A percentile compares a stretch with the other conserved stretches of the same genome.
Evolutionary conservation across 2,888 invertebrate genomes (phyloP).

Genomic region (Synergus gifuensis): DNA sequence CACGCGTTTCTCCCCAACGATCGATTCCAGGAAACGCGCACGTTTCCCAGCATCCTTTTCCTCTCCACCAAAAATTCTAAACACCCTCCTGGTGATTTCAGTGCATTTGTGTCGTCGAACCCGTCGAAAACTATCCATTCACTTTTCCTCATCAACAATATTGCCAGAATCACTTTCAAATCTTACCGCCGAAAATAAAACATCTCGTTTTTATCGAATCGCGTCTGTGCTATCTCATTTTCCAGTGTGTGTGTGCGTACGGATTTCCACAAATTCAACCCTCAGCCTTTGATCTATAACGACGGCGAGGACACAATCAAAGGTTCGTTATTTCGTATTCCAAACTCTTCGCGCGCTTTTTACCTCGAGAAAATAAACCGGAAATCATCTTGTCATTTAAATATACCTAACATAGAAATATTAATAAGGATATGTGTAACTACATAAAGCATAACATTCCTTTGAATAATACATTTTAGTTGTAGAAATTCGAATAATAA

Average conservation of each 20-base stretch:
- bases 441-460: too few species aligned
- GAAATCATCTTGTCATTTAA: background rate
- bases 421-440: too few species aligned
- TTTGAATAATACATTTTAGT: too few species aligned
- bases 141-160: background rate
- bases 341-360: slow-evolving; percentile 34
- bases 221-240: background rate
- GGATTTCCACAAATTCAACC: slow-evolving; percentile 11
- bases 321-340: slow-evolving; percentile 25
- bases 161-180: background rate
- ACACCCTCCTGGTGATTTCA: slow-evolving; percentile 29
- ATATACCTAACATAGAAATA: too few species aligned
- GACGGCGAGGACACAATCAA: slow-evolving; percentile 18
- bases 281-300: slow-evolving; percentile 28
- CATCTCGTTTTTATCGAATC: background rate
- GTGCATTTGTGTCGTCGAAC: slow-evolving; percentile 40
- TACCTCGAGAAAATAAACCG: background rate
- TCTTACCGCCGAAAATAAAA: background rate
- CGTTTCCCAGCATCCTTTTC: slow-evolving; percentile 41
- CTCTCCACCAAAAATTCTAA: slow-evolving; percentile 21
- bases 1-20: slow-evolving; percentile 52
- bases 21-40: slow-evolving; percentile 42
- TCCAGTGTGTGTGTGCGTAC: slow-evolving; percentile 23
- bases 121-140: slow-evolving; percentile 3
- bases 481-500: background rate